Conservation (phyloP, 2,113 vertebrate species). For the Salvelinus fontinalis region DNA sequence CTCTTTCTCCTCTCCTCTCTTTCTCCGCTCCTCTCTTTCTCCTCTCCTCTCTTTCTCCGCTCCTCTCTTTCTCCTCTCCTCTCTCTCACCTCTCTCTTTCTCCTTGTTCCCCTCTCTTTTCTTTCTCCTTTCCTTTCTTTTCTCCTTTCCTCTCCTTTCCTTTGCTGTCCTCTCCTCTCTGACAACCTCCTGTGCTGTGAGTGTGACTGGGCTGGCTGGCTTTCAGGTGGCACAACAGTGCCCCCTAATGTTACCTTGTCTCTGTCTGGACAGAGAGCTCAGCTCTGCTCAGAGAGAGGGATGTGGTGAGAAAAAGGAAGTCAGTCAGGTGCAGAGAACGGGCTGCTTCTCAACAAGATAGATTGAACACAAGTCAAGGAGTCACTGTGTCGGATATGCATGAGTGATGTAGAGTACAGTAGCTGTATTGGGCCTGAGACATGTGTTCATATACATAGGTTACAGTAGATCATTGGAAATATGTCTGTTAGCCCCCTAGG, state of each 20-base stretch:
- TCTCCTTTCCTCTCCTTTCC: slow-evolving; percentile 7
- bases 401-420: not conserved
- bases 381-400: not conserved
- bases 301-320: not conserved
- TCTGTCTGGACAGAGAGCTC: slow-evolving; percentile 33
- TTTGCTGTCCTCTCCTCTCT: slow-evolving; percentile 15
- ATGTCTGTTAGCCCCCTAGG: not conserved
- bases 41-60: too few species aligned
- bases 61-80: too few species aligned
- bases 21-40: too few species aligned
- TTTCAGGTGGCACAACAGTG: slow-evolving; percentile 84
- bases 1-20: too few species aligned
- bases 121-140: too few species aligned
- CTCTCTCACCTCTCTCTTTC: too few species aligned
- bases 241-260: slow-evolving; percentile 80
- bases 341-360: slow-evolving; percentile 6
- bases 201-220: slow-evolving; percentile 9
- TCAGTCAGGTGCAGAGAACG: slow-evolving; percentile 36
- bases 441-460: too few species aligned
- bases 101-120: too few species aligned
- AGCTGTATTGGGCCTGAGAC: too few species aligned
- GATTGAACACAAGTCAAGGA: not conserved
- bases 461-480: too few species aligned
- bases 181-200: slow-evolving; percentile 36
- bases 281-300: slow-evolving; percentile 9